Evolutionary conservation across 2,888 invertebrate species (phyloP).

Genomic region (Nudaria mundana): DNA sequence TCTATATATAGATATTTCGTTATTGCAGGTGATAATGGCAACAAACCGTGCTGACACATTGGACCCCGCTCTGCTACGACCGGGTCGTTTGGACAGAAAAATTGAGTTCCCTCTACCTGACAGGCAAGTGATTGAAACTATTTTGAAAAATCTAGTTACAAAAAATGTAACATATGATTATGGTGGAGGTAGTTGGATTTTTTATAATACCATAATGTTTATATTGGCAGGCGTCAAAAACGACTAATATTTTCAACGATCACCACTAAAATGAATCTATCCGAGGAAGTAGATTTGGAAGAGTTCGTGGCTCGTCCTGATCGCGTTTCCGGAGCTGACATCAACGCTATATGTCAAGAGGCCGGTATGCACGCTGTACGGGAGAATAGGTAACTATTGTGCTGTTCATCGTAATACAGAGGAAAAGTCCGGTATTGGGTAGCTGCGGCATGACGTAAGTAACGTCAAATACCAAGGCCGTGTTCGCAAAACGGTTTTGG

Average conservation of each 20-base stretch:
- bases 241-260: slow-evolving; percentile 99
- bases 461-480: no score
- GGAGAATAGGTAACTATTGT: slow-evolving; percentile 89
- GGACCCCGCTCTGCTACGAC: slow-evolving; percentile 97
- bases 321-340: slow-evolving; percentile 99
- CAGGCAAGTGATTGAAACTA: slow-evolving; percentile 56
- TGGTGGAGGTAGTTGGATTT: no score
- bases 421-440: no score
- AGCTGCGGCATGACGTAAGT: no score
- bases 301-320: slow-evolving; percentile 99
- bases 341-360: slow-evolving; percentile 99
- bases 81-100: slow-evolving; percentile 98
- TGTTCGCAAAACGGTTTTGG: no score
- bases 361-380: slow-evolving; percentile 99
- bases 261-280: slow-evolving; percentile 97
- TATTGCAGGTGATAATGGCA: slow-evolving; percentile 89
- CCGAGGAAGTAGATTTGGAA: slow-evolving; percentile 99
- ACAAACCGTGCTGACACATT: slow-evolving; percentile 98
- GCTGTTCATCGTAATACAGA: no score
- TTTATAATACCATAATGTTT: no score
- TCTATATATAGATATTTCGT: no score
- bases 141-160: not conserved
- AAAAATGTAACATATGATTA: no score
- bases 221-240: slow-evolving; percentile 85
- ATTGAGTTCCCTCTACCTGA: slow-evolving; percentile 99